Evolutionary conservation across 2,113 vertebrate genomes (phyloP), one percentile per base, ranked within the genome.

Genomic region (Dipodomys ordii): DNA sequence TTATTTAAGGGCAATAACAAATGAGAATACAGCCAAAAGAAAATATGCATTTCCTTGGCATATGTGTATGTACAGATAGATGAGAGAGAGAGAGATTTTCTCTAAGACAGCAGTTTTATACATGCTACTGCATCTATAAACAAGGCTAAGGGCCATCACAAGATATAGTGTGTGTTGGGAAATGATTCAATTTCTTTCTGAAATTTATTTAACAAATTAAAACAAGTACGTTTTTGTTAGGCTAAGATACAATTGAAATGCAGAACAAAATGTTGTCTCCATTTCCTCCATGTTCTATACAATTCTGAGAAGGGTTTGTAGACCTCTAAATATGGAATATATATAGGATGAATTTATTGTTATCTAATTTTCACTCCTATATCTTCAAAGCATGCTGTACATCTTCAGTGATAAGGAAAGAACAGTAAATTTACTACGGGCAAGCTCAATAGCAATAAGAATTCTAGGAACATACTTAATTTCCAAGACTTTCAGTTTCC

Each of bases 161-260:
- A 91, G 89, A 60, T 53, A 82, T 44, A 92, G 9, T 90, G 5
- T 68, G 7, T 82, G 19, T 64, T 74, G 88, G 69, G 71, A 84
- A 88, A 5, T 60, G 32, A 71, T 35, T 57, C 1, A 23, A 49
- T 72, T 68, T 83, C 77, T 83, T 78, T 80, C 46, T 85, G n/a
- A 60, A 87, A 80, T 62, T 80, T 72, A 60, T 83, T 85, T 78
- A 64, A 8, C 32, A 81, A 71, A 22, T 12, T 27, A 94, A 80
- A 67, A 12, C 5, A 60, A 57, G 53, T 57, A 13, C 53, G 49
- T 44, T 94, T 83, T 79, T 87, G 10, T 80, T 60, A 71, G 30
- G 6, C 32, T 80, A 74, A 72, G 15, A 46, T 30, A 53, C 4
- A 46, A 60, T 85, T 81, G 64, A 35, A 62, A 9, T 60, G 19